Evolutionary conservation across 1,140 invertebrate species (phyloP).

Genomic region (Lycorma delicatula): DNA sequence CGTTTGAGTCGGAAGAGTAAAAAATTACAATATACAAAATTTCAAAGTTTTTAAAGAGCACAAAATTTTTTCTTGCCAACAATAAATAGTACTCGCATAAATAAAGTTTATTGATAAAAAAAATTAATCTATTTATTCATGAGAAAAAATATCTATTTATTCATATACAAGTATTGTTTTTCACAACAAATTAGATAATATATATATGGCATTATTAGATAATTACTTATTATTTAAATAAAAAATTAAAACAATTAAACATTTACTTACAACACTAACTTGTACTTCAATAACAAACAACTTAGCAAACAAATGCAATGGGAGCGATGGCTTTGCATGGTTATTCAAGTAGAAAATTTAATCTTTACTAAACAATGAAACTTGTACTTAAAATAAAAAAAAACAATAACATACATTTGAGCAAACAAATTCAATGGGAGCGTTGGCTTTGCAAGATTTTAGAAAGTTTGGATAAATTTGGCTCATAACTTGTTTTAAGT

Average conservation of each 20-base stretch:
- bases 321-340: slow-evolving; percentile 7
- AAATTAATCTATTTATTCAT: background rate
- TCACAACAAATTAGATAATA: slow-evolving; percentile 13
- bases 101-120: background rate
- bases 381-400: slow-evolving; percentile 3
- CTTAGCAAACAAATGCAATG: slow-evolving; percentile 12
- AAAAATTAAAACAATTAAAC: slow-evolving; percentile 8
- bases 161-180: background rate
- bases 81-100: slow-evolving; percentile 12
- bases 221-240: slow-evolving; percentile 5
- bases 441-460: slow-evolving; percentile 25
- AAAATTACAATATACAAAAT: slow-evolving; percentile 13
- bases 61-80: slow-evolving; percentile 6
- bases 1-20: slow-evolving; percentile 1
- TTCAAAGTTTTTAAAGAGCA: slow-evolving; percentile 5
- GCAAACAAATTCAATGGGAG: slow-evolving; percentile 18
- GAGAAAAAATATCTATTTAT: no score
- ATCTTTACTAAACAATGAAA: slow-evolving; percentile 3
- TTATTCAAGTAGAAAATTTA: slow-evolving; percentile 3
- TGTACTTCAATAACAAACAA: slow-evolving; percentile 9
- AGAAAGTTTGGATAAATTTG: slow-evolving; percentile 27
- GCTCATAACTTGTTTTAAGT: slow-evolving; percentile 27
- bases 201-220: slow-evolving; percentile 5
- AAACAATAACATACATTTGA: background rate
- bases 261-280: slow-evolving; percentile 9